Base-by-base conservation (phyloP, 2,797 vertebrate genomes). In the Eospalax fontanierii region DNA sequence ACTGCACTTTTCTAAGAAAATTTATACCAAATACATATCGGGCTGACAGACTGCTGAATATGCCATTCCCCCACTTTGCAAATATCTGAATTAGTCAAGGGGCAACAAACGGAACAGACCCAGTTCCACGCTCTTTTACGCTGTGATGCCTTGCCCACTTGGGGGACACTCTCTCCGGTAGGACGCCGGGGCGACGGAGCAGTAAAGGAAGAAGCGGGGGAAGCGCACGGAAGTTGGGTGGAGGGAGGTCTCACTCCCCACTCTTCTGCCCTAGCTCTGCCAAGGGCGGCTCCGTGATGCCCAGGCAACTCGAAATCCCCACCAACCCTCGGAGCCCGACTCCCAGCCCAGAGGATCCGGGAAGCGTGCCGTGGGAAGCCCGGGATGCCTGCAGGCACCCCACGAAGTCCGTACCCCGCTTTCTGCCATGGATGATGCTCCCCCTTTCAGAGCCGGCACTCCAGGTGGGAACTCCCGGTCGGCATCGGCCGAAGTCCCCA, bases 251-350 rank as follows among this genome's bases (percentile, higher is more conserved):
- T 93, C 95, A 74, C 87, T 75, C 94, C 90, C 96, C 95, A 86
- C 96, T 96, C 93, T 80, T 50, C 76, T 70, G 84, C 93, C 90
- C 95, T n/a, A 30, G 86, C 92, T 50, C 84, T 19, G 86, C 89
- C 91, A 96, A 97, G 96, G 97, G 98, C 97, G 96, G 97, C 95
- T 97, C 97, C 93, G 79, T 76, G 21, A 87, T 94, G 97, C 94
- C 95, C 96, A 68, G 75, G 22, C 74, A 38, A 82, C 65, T 61
- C 87, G 59, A 76, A 95, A 83, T 40, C 81, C 81, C 92, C 33
- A 46, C 59, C 86, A 87, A 63, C 63, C 28, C 63, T 30, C 12
- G 28, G 92, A 93, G 71, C 68, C 54, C 22, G 26, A 78, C 78
- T 90, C 92, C 92, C 85, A 35, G 40, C 18, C 1, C 26, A 38